Evolutionary conservation across 2,113 vertebrate genomes (phyloP), one percentile per base, ranked within the genome.

Genomic region (Plecotus auritus): DNA sequence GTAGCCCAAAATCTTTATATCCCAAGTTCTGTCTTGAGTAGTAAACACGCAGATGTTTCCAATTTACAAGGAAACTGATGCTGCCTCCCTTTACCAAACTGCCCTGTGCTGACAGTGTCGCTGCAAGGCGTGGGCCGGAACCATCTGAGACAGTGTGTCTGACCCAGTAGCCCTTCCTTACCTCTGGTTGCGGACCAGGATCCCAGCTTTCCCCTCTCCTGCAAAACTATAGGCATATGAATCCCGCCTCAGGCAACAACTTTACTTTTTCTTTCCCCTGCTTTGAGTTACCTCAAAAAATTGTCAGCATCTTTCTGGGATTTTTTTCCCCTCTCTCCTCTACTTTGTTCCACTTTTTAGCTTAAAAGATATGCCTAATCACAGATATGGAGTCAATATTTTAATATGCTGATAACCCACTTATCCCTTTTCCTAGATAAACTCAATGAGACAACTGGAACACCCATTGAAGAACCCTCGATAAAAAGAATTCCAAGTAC

Each of bases 401-500:
- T 96, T 91, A 64, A 88, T 42, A 17, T 91, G 64, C 77, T 70
- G 17, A 95, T 90, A 94, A 93, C 77, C 1, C 54, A 82, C 90
- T 96, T 96, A 85, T 96, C 42, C 32, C 17, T 97, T 93, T 97
- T 92, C 17, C 69, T 95, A 97, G 97, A 88, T 92, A 90, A 96
- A 83, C 0, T 42, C 86, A 93, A 64, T 2, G 0, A 78, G 88
- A 78, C 37, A 67, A 70, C 73, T 18, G 28, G 11, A 18, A 0
- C 40, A 23, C 1, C 9, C 49, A 20, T 7, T 47, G 85, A 91
- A 91, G 35, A 72, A 54, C 0, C 1, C n/a, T 0, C 2, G 74
- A 51, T 4, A 77, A 59, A 70, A 51, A 40, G 16, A 59, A 13
- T 14, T 9, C 83, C 4, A 96, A 95, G 96, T 97, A 95, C 94